phyloP scores from a whole-genome alignment of 2,797 vertebrate species.

The Takifugu ocellatus region DNA sequence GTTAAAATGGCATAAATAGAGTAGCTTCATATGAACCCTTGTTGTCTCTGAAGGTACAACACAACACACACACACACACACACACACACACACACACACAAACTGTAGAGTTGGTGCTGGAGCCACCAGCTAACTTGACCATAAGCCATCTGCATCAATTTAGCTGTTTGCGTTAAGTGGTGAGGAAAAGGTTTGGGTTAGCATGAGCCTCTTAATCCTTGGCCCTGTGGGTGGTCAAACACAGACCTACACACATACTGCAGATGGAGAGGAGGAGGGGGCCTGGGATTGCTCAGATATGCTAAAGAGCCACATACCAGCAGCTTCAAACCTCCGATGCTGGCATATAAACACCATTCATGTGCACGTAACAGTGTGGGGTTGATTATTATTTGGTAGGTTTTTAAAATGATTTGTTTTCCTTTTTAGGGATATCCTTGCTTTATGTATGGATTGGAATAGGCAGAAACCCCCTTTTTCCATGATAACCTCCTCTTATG shows the following conservation, averaged over 20 bases:
- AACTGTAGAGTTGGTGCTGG: conserved; percentile 27
- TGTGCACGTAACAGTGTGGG: neutral
- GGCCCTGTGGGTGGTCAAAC: conserved; percentile 71
- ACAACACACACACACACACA: neutral
- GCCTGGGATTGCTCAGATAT: conserved; percentile 38
- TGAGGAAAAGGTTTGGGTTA: conserved; percentile 65
- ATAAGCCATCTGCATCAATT: conserved; percentile 67
- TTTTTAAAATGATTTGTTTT: neutral
- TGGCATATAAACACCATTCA: no score
- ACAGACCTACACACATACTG: conserved; percentile 28
- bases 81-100: conserved; percentile 26
- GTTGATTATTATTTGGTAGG: neutral
- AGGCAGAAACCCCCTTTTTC: neutral
- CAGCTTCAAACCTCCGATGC: conserved; percentile 21
- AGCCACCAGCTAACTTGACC: conserved; percentile 58
- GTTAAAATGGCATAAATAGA: no score
- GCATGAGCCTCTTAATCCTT: conserved; percentile 68
- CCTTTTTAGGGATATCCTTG: neutral
- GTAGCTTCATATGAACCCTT: no score
- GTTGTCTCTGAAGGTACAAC: neutral
- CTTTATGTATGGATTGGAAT: neutral
- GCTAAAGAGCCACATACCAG: conserved; percentile 52
- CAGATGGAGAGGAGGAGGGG: conserved; percentile 50
- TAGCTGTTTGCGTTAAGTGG: conserved; percentile 67
- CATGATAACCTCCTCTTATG: neutral